phyloP scores from a whole-genome alignment of 2,113 vertebrate species.

The Canis aureus region DNA sequence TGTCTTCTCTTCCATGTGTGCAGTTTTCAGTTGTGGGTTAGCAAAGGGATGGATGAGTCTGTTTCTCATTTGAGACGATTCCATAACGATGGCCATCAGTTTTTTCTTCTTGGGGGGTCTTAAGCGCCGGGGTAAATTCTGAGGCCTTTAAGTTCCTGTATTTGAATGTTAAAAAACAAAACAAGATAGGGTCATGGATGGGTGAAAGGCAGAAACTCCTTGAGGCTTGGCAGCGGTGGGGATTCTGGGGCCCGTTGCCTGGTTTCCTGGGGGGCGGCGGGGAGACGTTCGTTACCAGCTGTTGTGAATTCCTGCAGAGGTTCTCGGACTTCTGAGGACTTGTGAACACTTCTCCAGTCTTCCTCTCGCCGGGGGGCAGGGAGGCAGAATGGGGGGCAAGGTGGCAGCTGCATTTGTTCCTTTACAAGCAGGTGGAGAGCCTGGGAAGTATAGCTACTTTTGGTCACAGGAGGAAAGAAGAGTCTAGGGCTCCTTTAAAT shows the following conservation, averaged over 20 bases:
- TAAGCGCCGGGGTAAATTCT: not conserved
- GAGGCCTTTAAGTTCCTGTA: not conserved
- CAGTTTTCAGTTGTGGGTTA: not conserved
- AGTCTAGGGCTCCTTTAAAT: not conserved
- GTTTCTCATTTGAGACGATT: slow-evolving; percentile 22
- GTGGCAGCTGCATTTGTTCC: not conserved
- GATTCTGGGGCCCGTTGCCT: not conserved
- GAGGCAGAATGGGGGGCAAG: accelerated
- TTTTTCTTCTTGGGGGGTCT: not conserved
- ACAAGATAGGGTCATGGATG: not conserved
- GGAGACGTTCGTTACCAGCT: not conserved
- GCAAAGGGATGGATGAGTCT: not conserved
- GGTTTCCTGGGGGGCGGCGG: accelerated
- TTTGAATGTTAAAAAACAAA: not conserved
- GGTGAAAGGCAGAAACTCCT: not conserved
- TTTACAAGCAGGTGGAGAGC: not conserved
- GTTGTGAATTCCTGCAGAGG: not conserved
- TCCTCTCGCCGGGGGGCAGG: not conserved
- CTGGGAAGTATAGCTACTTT: not conserved
- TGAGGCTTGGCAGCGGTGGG: not conserved
- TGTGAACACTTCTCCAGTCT: not conserved
- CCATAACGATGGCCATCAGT: not conserved
- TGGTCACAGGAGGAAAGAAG: not conserved
- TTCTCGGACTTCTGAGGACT: not conserved
- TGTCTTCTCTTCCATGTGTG: not conserved